phyloP scores from a whole-genome alignment of 2,888 invertebrate species.

The Macrosoma leucophasiata region DNA sequence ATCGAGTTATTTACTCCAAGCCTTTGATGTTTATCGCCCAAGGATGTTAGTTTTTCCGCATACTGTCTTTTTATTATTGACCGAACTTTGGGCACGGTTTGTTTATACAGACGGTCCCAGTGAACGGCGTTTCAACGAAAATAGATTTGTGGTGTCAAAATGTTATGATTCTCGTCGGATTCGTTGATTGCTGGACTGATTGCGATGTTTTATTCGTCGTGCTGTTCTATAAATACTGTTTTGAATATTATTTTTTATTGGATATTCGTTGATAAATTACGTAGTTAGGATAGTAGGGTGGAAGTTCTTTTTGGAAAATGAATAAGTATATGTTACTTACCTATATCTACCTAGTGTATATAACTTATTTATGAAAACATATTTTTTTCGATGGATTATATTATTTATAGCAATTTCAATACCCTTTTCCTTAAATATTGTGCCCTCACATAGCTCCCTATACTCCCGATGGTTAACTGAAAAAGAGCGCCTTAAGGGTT shows the following conservation, averaged over 20 bases:
- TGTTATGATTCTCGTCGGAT: slow-evolving; percentile 55
- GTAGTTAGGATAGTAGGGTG: too few species aligned
- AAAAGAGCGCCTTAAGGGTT: too few species aligned
- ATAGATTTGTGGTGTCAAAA: slow-evolving; percentile 72
- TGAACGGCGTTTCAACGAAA: slow-evolving; percentile 52
- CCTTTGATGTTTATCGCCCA: slow-evolving; percentile 66
- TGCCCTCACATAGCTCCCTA: too few species aligned
- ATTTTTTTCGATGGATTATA: too few species aligned
- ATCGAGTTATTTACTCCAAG: slow-evolving; percentile 58
- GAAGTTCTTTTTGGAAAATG: too few species aligned
- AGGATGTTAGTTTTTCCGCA: slow-evolving; percentile 76
- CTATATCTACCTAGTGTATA: too few species aligned
- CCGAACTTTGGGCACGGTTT: slow-evolving; percentile 71
- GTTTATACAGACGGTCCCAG: slow-evolving; percentile 64
- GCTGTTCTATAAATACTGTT: slow-evolving; percentile 14
- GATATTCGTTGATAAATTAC: background rate
- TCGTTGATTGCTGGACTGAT: slow-evolving; percentile 44
- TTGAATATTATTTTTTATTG: slow-evolving; percentile 2
- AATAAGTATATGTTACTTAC: too few species aligned
- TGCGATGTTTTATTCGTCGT: too few species aligned
- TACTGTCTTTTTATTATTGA: slow-evolving; percentile 74
- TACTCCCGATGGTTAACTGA: too few species aligned
- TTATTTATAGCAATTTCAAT: too few species aligned
- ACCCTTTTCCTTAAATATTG: too few species aligned
- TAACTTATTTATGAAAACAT: too few species aligned